Evolutionary conservation across 1,140 invertebrate species (phyloP).

Genomic region (Pristionchus pacificus): DNA sequence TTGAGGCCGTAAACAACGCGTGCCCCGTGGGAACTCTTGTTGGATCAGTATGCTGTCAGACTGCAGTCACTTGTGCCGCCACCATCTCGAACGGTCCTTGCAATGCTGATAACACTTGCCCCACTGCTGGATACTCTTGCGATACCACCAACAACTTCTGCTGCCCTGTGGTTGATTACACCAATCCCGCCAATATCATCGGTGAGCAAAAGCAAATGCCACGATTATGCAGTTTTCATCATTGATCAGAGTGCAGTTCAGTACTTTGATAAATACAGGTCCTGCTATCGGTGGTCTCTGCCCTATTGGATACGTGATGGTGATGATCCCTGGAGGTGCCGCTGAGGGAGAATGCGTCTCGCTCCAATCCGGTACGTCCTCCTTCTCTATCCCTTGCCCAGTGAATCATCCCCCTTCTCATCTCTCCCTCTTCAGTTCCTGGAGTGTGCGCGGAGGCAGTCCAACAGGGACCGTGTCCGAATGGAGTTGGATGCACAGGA

Average conservation of each 20-base stretch:
- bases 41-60: not conserved
- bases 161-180: conserved; percentile 34
- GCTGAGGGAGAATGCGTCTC: conserved; percentile 26
- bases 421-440: conserved; percentile 23
- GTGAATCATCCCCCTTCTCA: no score
- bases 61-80: not conserved
- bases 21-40: conserved; percentile 11
- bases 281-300: conserved; percentile 35
- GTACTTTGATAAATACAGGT: conserved; percentile 23
- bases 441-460: conserved; percentile 21
- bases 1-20: conserved; percentile 1
- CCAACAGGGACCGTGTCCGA: conserved; percentile 22
- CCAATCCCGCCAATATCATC: not conserved
- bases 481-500: conserved; percentile 15
- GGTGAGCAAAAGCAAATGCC: not conserved
- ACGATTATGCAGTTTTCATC: not conserved
- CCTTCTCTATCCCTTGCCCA: no score
- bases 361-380: conserved; percentile 20
- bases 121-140: conserved; percentile 44
- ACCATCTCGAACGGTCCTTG: conserved; percentile 45
- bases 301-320: conserved; percentile 31
- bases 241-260: no score
- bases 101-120: conserved; percentile 8
- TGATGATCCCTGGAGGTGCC: conserved; percentile 16
- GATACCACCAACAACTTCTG: conserved; percentile 45